Conservation (phyloP, 35 echinoderm and acorn worm genomes). For the Holothuria glaberrima region DNA sequence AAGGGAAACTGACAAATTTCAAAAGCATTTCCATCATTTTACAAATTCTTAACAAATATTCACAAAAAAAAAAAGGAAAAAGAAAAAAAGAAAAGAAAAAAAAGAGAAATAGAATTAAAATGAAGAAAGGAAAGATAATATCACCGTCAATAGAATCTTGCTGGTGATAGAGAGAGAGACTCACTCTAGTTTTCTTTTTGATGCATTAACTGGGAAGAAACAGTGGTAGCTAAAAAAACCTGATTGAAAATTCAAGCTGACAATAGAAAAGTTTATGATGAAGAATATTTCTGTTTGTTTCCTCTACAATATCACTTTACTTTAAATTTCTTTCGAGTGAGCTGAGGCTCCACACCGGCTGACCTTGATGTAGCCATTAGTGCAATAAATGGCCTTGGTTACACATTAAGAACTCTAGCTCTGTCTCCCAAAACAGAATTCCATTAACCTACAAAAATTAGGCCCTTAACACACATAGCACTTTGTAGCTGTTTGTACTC, state of each 20-base stretch:
- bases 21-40: neutral
- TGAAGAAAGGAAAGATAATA: neutral
- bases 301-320: too few relatives aligned
- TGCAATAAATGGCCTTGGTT: constrained; percentile 46
- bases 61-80: neutral
- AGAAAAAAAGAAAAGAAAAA: neutral
- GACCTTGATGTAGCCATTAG: constrained; percentile 47
- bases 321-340: neutral
- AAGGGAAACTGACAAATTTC: too few relatives aligned
- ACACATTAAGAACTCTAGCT: constrained; percentile 15
- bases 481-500: constrained; percentile 25
- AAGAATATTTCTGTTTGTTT: too few relatives aligned
- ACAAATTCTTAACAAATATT: neutral
- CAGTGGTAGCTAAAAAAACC: too few relatives aligned
- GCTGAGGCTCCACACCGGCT: constrained; percentile 19
- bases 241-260: too few relatives aligned
- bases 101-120: neutral
- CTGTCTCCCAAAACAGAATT: constrained; percentile 35
- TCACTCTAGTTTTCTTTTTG: too few relatives aligned
- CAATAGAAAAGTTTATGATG: too few relatives aligned
- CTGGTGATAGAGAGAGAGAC: neutral
- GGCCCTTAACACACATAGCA: constrained; percentile 48
- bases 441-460: constrained; percentile 57
- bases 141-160: neutral
- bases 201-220: too few relatives aligned